phyloP scores from a whole-genome alignment of 30 jellyfish, hydroid and myxozoan genomes.

The Hydractinia echinata region DNA sequence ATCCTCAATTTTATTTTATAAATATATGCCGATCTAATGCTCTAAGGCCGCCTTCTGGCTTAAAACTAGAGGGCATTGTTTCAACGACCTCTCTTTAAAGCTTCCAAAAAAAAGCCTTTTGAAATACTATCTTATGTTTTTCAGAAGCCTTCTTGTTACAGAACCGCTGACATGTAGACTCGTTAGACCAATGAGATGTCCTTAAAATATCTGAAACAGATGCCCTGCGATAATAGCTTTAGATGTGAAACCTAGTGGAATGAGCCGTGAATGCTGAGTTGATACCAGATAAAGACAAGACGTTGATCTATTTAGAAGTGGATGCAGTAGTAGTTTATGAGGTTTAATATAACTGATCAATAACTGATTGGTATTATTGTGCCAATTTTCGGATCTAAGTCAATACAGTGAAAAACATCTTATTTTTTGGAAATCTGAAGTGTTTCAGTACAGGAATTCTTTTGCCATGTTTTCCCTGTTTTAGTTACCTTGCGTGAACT shows the following conservation, averaged over 20 bases:
- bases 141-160: neutral
- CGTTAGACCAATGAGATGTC: neutral
- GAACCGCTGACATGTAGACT: neutral
- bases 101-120: too few species aligned
- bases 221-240: neutral
- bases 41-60: slow-evolving; percentile 2
- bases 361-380: neutral
- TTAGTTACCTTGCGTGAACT: too few species aligned
- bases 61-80: slow-evolving; percentile 8
- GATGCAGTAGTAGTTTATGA: neutral
- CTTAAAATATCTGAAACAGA: neutral
- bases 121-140: neutral
- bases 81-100: slow-evolving; percentile 6
- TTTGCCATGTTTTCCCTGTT: too few species aligned
- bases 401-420: too few species aligned
- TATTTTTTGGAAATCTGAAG: neutral
- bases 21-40: neutral
- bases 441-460: neutral
- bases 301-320: neutral
- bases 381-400: neutral
- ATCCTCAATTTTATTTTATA: slow-evolving; percentile 4
- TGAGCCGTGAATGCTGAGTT: slow-evolving; percentile 4
- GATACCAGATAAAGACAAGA: neutral
- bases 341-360: slow-evolving; percentile 1
- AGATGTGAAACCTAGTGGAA: slow-evolving; percentile 7